Conservation (phyloP, 2,113 vertebrate genomes). For the Barnardius zonarius region DNA sequence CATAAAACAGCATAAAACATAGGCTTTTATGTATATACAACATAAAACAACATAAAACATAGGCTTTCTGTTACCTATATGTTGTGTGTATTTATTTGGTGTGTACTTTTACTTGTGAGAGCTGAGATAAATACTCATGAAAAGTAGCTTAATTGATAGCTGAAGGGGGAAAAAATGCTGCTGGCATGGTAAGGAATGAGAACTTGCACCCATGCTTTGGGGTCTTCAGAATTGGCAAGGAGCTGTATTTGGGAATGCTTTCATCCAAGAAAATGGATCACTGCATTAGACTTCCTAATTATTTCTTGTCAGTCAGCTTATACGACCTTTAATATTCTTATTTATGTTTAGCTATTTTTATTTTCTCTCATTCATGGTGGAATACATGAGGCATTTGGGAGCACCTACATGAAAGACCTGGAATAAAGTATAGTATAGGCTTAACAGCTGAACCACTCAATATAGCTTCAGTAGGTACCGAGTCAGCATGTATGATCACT, state of each 20-base stretch:
- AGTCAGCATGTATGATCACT: neutral
- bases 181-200: neutral
- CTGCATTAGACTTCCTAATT: neutral
- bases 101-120: neutral
- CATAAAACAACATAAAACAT: no score
- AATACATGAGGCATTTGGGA: neutral
- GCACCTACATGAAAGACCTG: neutral
- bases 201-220: neutral
- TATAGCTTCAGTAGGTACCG: neutral
- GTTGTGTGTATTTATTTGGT: neutral
- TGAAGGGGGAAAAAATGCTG: rapidly evolving
- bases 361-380: neutral
- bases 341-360: neutral
- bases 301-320: neutral
- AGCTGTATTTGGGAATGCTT: neutral
- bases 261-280: neutral
- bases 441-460: neutral
- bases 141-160: neutral
- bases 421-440: neutral
- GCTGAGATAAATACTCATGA: neutral
- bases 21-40: neutral
- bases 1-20: no score
- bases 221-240: neutral
- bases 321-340: neutral
- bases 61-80: neutral